Conservation (phyloP, 2,888 invertebrate species). For the Chymomyza caudatula region DNA sequence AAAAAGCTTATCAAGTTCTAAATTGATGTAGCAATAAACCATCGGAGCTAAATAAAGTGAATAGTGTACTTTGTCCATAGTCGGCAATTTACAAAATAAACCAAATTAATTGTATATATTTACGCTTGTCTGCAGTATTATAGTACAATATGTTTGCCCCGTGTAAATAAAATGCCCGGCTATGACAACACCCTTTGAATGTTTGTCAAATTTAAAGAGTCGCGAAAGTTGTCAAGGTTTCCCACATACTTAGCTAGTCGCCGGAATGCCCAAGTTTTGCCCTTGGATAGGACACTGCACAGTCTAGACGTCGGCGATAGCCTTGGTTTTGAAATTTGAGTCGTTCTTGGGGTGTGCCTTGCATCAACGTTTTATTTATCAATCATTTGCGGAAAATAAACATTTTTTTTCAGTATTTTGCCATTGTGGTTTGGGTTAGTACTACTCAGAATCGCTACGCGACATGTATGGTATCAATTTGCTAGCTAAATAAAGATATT, state of each 20-base stretch:
- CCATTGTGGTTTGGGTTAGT: conserved; percentile 22
- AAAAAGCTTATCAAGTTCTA: conserved; percentile 21
- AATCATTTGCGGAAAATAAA: not conserved
- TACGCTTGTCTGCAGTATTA: not conserved
- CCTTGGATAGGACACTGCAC: not conserved
- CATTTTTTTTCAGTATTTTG: conserved; percentile 6
- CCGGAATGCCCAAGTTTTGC: not conserved
- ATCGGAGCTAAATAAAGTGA: conserved; percentile 41
- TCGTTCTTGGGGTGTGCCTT: conserved; percentile 12
- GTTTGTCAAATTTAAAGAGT: not conserved
- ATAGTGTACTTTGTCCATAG: conserved; percentile 41
- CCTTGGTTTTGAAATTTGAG: conserved; percentile 18
- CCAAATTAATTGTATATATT: not conserved
- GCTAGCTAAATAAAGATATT: not conserved
- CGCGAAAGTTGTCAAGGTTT: conserved; percentile 31
- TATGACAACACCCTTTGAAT: too few relatives aligned
- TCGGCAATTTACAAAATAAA: conserved; percentile 10
- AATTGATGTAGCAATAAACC: conserved; percentile 33
- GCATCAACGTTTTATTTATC: conserved; percentile 19
- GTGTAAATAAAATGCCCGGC: too few relatives aligned
- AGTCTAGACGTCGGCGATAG: conserved; percentile 16
- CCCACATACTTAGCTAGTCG: not conserved
- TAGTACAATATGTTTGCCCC: not conserved
- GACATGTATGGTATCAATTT: not conserved
- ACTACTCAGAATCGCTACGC: not conserved